Conservation (phyloP, 2,888 invertebrate species). For the Poecilobothrus nobilitatus region DNA sequence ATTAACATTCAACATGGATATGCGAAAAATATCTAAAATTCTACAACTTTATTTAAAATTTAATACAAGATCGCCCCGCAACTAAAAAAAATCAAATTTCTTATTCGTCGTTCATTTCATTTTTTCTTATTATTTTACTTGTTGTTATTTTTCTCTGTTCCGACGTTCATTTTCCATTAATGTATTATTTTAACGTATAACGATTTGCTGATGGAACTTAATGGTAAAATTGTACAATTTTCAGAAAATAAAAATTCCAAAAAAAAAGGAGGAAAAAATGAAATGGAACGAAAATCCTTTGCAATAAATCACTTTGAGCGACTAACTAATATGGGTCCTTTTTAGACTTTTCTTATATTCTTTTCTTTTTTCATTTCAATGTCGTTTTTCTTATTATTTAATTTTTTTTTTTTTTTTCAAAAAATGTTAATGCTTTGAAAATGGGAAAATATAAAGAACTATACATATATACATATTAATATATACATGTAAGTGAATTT, state of each 20-base stretch:
- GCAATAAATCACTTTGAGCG: constrained; percentile 1
- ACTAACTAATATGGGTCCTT: constrained; percentile 6
- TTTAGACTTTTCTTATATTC: background rate
- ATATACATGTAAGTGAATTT: background rate
- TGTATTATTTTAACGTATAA: background rate
- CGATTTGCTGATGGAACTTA: background rate
- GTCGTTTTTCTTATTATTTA: background rate
- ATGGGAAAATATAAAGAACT: background rate
- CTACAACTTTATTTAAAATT: too few relatives aligned
- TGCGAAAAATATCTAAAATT: too few relatives aligned
- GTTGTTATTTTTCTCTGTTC: background rate
- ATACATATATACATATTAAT: too few relatives aligned
- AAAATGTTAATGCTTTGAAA: background rate
- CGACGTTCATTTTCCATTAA: background rate
- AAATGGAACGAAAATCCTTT: constrained; percentile 6
- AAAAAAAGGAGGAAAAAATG: background rate
- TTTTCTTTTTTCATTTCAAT: background rate
- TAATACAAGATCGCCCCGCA: background rate
- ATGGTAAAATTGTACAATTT: constrained; percentile 1
- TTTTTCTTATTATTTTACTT: background rate
- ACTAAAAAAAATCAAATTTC: background rate
- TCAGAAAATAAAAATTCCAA: background rate
- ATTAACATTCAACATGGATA: too few relatives aligned
- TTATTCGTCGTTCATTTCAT: background rate
- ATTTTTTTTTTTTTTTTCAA: background rate